Evolutionary conservation across 2,888 invertebrate genomes (phyloP).

Genomic region (Oithona nana): DNA sequence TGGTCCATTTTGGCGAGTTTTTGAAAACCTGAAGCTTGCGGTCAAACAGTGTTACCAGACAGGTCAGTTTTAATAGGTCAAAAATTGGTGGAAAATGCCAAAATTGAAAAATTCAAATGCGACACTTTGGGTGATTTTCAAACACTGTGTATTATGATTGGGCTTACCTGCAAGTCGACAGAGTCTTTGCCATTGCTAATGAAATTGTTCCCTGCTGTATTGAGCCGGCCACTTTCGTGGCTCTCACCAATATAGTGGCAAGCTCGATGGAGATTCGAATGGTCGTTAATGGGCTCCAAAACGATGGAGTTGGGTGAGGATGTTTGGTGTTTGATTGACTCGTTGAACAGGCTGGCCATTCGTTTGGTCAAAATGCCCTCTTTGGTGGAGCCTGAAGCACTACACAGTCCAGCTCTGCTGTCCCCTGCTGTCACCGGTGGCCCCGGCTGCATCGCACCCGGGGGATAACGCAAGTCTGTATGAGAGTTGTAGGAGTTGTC

Average conservation of each 20-base stretch:
- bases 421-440: too few species aligned
- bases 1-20: too few species aligned
- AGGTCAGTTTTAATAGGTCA: too few species aligned
- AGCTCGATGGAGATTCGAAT: neutral
- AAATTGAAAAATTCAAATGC: too few species aligned
- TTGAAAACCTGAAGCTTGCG: too few species aligned
- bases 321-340: neutral
- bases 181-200: constrained; percentile 12
- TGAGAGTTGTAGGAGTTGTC: constrained; percentile 79
- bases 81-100: too few species aligned
- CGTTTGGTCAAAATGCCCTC: constrained; percentile 6
- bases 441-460: too few species aligned
- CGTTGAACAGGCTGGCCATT: constrained; percentile 11
- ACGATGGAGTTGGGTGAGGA: constrained; percentile 9
- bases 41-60: too few species aligned
- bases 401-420: too few species aligned
- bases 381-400: constrained; percentile 2
- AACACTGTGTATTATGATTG: too few species aligned
- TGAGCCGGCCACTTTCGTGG: neutral
- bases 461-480: constrained; percentile 52
- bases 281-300: neutral
- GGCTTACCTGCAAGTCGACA: constrained; percentile 12
- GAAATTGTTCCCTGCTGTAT: neutral
- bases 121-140: too few species aligned
- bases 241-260: neutral